These are phyloP conservation scores for Casuarius casuarius DNA, from an alignment of 2,113 vertebrate species.

Conservation along the genomic window DNA sequence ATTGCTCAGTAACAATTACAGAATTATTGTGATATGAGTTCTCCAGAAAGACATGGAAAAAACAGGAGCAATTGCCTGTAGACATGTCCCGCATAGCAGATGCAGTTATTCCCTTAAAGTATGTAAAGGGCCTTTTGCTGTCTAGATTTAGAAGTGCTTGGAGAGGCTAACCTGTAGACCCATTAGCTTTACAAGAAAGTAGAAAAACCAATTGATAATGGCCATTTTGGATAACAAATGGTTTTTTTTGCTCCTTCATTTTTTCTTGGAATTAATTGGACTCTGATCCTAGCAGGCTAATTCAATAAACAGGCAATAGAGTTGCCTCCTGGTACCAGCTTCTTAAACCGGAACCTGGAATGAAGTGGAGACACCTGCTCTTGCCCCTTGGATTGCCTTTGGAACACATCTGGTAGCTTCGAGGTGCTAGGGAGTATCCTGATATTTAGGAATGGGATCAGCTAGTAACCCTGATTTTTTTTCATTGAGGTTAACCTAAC, in stretches of 20 bases:
- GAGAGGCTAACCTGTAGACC: neutral
- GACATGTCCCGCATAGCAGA: neutral
- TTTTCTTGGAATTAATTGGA: neutral
- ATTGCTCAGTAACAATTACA: neutral
- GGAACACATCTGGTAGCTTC: neutral
- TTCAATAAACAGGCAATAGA: neutral
- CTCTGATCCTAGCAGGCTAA: neutral
- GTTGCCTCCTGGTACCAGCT: neutral
- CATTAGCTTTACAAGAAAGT: neutral
- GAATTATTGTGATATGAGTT: neutral
- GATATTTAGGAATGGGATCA: neutral
- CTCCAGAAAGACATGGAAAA: neutral
- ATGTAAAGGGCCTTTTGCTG: neutral
- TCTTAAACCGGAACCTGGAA: neutral
- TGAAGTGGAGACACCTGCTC: neutral
- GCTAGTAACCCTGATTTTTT: rapidly evolving
- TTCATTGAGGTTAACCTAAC: neutral
- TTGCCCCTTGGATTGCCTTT: neutral
- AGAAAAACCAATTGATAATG: neutral
- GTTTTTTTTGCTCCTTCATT: neutral
- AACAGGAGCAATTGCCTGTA: neutral
- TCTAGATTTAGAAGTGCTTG: neutral
- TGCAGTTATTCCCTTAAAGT: neutral
- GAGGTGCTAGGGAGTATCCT: neutral
- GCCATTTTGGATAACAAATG: neutral